Evolutionary conservation across 92 coral and sea anemone species (phyloP).

Genomic region (Porites rus): DNA sequence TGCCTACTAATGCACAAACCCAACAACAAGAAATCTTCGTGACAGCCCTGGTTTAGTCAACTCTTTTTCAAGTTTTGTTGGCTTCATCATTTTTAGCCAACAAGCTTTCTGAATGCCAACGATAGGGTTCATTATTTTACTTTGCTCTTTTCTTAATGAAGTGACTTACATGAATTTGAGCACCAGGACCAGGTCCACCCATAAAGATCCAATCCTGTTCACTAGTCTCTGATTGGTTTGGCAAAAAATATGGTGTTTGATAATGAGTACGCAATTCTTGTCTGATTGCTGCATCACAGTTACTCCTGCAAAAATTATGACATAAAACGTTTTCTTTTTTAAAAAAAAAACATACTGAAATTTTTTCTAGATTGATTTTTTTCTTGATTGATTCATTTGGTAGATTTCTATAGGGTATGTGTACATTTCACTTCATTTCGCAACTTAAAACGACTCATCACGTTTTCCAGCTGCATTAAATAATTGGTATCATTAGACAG

Average conservation of each 20-base stretch:
- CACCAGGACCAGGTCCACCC: slow-evolving; percentile 99
- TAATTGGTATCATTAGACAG: slow-evolving; percentile 2
- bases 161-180: slow-evolving; percentile 95
- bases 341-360: neutral
- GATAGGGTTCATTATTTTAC: too few species aligned
- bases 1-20: too few species aligned
- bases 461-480: neutral
- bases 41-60: too few species aligned
- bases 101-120: too few species aligned
- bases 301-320: slow-evolving; percentile 77
- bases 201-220: slow-evolving; percentile 98
- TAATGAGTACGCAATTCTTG: slow-evolving; percentile 87
- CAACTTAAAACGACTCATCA: neutral
- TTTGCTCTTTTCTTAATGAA: too few species aligned
- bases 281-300: slow-evolving; percentile 90
- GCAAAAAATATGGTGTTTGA: slow-evolving; percentile 92
- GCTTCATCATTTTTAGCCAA: too few species aligned
- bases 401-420: neutral
- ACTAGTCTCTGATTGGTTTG: slow-evolving; percentile 95
- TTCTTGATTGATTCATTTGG: neutral
- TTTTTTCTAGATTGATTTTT: neutral
- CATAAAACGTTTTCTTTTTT: neutral
- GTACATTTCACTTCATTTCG: neutral
- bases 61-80: too few species aligned
- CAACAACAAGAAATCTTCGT: too few species aligned